Base-by-base conservation (phyloP, 1,140 invertebrate species). In the Battus philenor region DNA sequence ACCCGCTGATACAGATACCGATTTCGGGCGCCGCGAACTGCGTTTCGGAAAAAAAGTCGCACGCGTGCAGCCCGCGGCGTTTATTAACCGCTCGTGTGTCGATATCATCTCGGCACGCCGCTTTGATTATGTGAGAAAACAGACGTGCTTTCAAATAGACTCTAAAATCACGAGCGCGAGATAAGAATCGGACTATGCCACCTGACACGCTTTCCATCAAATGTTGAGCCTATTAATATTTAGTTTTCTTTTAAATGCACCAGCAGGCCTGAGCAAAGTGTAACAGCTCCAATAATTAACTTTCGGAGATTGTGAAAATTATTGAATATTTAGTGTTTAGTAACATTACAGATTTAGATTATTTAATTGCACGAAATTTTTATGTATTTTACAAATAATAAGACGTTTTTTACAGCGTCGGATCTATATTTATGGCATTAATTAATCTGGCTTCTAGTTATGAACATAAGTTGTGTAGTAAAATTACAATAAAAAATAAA, bases 151-250 rank as follows among this genome's bases (percentile, higher is more conserved):
- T 66, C 61, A 65, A 38, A 74, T 68, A 54, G 50, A 46, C 53
- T 63, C 48, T 33, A 54, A 67, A 67, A 67, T 65, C 51, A 59
- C 59, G 34, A 32, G 48, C 43, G 34, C 30, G 22, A 45, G 71
- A 75, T 75, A 69, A 63, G 50, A 56, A 74, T 69, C 65, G 47
- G 67, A 67, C 63, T 64, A 69, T 67, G 63, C 53, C 50, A 36
- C 34, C 49, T 56, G 67, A 78, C 69, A 68, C 56, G 72, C 58
- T 71, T 67, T 62, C 54, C 36, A 13, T 27, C 34, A 49, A 54
- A 49, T 20, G 34, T 15, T 7, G 16, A 3, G 18, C 18, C 18
- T 2, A n/a, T n/a, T n/a, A n/a, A n/a, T n/a, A n/a, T n/a, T n/a
- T n/a, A n/a, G n/a, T n/a, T n/a, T n/a, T n/a, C n/a, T n/a, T n/a